Base-by-base conservation (phyloP, 2,113 vertebrate genomes). In the Passer domesticus region DNA sequence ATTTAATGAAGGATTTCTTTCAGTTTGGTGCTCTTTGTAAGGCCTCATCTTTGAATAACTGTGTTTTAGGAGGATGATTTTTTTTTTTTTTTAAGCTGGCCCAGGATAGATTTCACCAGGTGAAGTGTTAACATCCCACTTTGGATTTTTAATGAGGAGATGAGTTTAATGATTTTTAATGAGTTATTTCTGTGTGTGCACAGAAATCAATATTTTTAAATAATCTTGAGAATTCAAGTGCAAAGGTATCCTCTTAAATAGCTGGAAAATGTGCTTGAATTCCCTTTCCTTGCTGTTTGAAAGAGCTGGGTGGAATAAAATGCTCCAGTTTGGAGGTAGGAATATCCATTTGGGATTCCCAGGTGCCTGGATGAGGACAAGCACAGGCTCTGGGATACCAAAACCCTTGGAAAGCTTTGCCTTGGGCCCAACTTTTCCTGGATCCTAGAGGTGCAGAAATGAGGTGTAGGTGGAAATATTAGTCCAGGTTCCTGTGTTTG, bases 41-140 rank as follows among this genome's bases (percentile, higher is more conserved):
- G 53, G 47, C 35, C 41, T 92, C 47, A 11, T 58, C 39, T 93
- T 59, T n/a, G 41, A 67, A 25, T 10, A 88, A 74, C 30, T 74
- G 8, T 19, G 3, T 20, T 86, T 64, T 62, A 44, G 68, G 43
- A 78, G 13, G 55, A 33, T 67, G 4, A 55, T 39, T 39, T 39
- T 13, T 37, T 20, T 37, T 62, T 93, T 17, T 39, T 67, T 93
- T 87, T 10, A 39, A 82, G 73, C n/a, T 89, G 59, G 46, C 49
- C 47, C 11, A 6, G 44, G 94, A 47, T 94, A 83, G 96, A 89
- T 87, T 97, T 94, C 94, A 94, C 94, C 96, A 95, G 96, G 96
- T 92, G 96, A 96, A 85, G 37, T 37, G 77, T 76, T 62, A 47
- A 27, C 8, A 1, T 69, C 76, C 69, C 64, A 17, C 68, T 90